Evolutionary conservation across 1,140 invertebrate genomes (phyloP).

Genomic region (Lordiphosa stackelbergi): DNA sequence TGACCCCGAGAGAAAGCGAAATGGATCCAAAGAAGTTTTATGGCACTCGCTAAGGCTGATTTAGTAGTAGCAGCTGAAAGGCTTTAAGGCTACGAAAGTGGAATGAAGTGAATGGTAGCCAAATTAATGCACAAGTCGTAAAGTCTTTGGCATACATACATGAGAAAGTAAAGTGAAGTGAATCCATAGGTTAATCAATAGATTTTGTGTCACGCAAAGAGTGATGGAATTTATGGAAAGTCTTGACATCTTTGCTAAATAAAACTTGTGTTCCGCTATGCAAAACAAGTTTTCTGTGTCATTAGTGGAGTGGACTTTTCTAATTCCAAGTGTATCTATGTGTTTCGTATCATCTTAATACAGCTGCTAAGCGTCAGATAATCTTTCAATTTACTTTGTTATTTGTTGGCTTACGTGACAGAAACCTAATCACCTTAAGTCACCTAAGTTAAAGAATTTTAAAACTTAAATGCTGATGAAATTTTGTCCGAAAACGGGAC

Average conservation of each 20-base stretch:
- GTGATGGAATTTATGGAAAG: not conserved
- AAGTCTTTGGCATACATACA: slow-evolving; percentile 13
- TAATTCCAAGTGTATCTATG: too few relatives aligned
- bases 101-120: slow-evolving; percentile 14
- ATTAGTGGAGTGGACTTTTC: too few relatives aligned
- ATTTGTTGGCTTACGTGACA: too few relatives aligned
- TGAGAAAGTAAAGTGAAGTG: not conserved
- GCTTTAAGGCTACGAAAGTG: slow-evolving; percentile 22
- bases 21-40: slow-evolving; percentile 40
- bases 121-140: slow-evolving; percentile 26
- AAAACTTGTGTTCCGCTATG: too few relatives aligned
- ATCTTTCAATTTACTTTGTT: too few relatives aligned
- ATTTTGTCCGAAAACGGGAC: too few relatives aligned
- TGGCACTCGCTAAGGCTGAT: slow-evolving; percentile 47
- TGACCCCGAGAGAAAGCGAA: slow-evolving; percentile 37
- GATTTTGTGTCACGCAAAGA: slow-evolving; percentile 1
- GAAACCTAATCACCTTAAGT: too few relatives aligned
- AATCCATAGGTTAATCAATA: slow-evolving; percentile 8
- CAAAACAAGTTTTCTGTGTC: too few relatives aligned
- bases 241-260: not conserved
- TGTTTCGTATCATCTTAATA: too few relatives aligned
- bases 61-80: slow-evolving; percentile 36
- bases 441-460: too few relatives aligned
- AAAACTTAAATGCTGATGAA: too few relatives aligned
- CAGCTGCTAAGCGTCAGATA: too few relatives aligned